Percentiles rank a stretch among this genome's conserved stretches.
Evolutionary conservation across 1,140 invertebrate species (phyloP).

Genomic region (Onthophagus taurus): DNA sequence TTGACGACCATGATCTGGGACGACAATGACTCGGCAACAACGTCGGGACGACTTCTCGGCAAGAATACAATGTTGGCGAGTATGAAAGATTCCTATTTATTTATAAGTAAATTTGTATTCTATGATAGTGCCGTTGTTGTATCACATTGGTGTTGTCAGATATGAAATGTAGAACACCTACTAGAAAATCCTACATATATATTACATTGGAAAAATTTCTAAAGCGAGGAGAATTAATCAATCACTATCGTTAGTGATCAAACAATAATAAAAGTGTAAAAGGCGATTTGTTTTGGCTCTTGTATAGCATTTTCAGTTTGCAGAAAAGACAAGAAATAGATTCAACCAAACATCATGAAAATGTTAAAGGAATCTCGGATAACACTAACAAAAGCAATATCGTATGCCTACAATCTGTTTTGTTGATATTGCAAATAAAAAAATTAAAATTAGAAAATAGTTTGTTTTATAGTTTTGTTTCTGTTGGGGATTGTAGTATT

Average conservation of each 20-base stretch:
- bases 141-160: too few relatives aligned
- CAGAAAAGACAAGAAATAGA: neutral
- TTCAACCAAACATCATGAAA: neutral
- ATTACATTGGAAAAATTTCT: too few relatives aligned
- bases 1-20: too few relatives aligned
- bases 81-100: too few relatives aligned
- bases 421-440: neutral
- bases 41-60: too few relatives aligned
- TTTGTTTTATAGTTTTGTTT: constrained; percentile 1
- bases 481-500: neutral
- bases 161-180: too few relatives aligned
- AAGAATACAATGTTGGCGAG: too few relatives aligned
- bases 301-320: neutral
- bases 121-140: too few relatives aligned
- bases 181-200: too few relatives aligned
- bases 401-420: neutral
- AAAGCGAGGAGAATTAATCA: too few relatives aligned
- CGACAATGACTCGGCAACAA: too few relatives aligned
- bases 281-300: neutral
- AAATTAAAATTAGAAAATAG: constrained; percentile 1
- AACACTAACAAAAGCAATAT: neutral
- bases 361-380: neutral
- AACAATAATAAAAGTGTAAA: constrained; percentile 1
- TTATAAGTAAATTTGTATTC: too few relatives aligned
- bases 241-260: neutral